phyloP scores from a whole-genome alignment of 1,140 invertebrate genomes.

The Scaptomyza pallida region DNA sequence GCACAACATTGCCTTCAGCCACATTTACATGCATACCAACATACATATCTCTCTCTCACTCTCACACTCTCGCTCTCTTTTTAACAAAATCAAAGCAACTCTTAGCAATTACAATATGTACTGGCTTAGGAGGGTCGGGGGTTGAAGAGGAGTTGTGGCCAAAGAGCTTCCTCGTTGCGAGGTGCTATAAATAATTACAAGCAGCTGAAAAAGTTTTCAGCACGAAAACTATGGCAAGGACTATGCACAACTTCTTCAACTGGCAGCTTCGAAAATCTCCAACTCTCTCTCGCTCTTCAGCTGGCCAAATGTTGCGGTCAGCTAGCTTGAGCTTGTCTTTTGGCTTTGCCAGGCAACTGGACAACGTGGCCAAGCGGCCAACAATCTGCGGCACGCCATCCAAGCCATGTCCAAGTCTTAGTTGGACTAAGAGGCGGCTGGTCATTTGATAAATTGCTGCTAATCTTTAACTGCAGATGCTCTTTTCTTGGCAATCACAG shows the following conservation, averaged over 20 bases:
- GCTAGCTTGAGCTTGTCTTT: slow-evolving; percentile 40
- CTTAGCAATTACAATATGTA: slow-evolving; percentile 33
- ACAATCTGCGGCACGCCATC: slow-evolving; percentile 46
- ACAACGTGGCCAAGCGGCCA: slow-evolving; percentile 41
- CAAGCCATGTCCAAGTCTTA: background rate
- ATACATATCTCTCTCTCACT: background rate
- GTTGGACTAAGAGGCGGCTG: background rate
- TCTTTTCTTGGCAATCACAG: slow-evolving; percentile 7
- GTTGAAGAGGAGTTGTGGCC: background rate
- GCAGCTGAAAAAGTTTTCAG: slow-evolving; percentile 62
- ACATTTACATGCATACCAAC: slow-evolving; percentile 31
- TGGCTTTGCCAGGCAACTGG: slow-evolving; percentile 17
- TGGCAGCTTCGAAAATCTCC: no score
- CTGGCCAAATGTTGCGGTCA: slow-evolving; percentile 42
- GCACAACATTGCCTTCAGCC: slow-evolving; percentile 37
- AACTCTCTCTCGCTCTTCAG: background rate
- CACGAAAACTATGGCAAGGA: slow-evolving; percentile 44
- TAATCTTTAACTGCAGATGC: slow-evolving; percentile 39
- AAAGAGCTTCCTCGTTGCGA: slow-evolving; percentile 33
- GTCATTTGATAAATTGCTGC: slow-evolving; percentile 47
- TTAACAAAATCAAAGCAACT: slow-evolving; percentile 37
- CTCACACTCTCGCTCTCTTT: background rate
- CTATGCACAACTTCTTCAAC: slow-evolving; percentile 43
- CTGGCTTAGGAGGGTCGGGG: background rate
- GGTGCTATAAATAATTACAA: slow-evolving; percentile 78